phyloP scores from a whole-genome alignment of 2,113 vertebrate genomes.

The Hiodon tergisus region DNA sequence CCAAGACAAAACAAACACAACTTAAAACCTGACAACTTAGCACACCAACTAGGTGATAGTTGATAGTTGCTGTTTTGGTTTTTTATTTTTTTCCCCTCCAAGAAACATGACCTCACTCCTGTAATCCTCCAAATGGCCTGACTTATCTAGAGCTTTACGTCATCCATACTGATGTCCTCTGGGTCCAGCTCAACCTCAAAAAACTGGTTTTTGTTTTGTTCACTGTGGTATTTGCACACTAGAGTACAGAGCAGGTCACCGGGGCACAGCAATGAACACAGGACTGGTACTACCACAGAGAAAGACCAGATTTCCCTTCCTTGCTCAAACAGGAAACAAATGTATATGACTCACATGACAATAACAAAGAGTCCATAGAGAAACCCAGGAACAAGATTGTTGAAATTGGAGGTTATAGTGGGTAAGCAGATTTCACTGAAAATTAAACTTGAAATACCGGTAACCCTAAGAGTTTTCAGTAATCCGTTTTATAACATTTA shows the following conservation, averaged over 20 bases:
- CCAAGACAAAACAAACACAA: background rate
- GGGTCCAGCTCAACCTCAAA: background rate
- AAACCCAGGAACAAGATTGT: background rate
- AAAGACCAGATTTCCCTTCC: background rate
- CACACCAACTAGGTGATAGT: slow-evolving; percentile 31
- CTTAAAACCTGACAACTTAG: background rate
- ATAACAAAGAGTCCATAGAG: background rate
- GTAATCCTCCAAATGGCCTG: background rate
- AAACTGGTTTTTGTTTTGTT: background rate
- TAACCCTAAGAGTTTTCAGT: background rate
- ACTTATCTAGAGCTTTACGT: slow-evolving; percentile 8
- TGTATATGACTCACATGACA: background rate
- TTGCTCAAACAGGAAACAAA: background rate
- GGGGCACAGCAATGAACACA: background rate
- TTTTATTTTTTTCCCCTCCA: background rate
- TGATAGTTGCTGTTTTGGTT: slow-evolving; percentile 31
- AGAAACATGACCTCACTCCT: slow-evolving; percentile 32
- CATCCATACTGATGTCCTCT: background rate
- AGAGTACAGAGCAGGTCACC: background rate
- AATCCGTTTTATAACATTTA: no score
- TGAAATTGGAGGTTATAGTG: background rate
- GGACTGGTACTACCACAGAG: background rate
- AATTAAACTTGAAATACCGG: background rate
- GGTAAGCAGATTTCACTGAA: background rate
- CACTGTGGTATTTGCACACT: background rate